Base-by-base conservation (phyloP, 1,140 invertebrate species). In the Conus betulinus region DNA sequence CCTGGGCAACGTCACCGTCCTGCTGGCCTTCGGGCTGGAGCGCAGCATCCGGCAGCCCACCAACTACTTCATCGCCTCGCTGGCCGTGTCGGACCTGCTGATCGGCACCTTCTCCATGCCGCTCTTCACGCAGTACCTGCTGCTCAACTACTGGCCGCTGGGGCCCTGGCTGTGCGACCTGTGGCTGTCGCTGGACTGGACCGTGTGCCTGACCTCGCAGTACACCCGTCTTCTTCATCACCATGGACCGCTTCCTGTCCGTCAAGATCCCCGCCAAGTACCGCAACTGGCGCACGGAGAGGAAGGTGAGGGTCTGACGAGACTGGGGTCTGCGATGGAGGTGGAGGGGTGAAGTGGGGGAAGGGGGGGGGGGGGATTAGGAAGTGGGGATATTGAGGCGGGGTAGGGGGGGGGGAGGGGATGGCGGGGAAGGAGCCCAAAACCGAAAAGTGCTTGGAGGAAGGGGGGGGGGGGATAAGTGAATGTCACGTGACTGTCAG, bases 171-270 rank as follows among this genome's bases (percentile, higher is more conserved):
- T 99, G 0, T 99, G 99, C 95, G 99, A 99, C 95, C 96, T 99
- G 63, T 99, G 99, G 99, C 96, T 99, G 0, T 99, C 99, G 0
- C 98, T 99, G 25, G 99, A 99, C 96, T 99, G 99, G 95, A 99
- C 99, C 8, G 99, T 99, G 2, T 99, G 99, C 94, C 96, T 99
- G 51, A 99, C 99, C 6, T 99, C 99, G 4, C 99, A 99, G 95
- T 99, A 99, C 95, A 99, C 99, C n/a, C 0, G 99, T 99, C 4
- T 97, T 99, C 53, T 96, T 99, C 81, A 99, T 99, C 91, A 99
- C 99, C 20, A 98, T 99, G 84, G 99, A 99, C 95, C 97, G 99
- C 87, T 99, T 99, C 96, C 99, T 99, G 95, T 99, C 99, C 11
- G 99, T 99, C 0, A 99, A 99, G 96, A 99, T 99, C 89, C 99